Evolutionary conservation across 1,140 invertebrate genomes (phyloP).

Genomic region (Cydia pomonella): DNA sequence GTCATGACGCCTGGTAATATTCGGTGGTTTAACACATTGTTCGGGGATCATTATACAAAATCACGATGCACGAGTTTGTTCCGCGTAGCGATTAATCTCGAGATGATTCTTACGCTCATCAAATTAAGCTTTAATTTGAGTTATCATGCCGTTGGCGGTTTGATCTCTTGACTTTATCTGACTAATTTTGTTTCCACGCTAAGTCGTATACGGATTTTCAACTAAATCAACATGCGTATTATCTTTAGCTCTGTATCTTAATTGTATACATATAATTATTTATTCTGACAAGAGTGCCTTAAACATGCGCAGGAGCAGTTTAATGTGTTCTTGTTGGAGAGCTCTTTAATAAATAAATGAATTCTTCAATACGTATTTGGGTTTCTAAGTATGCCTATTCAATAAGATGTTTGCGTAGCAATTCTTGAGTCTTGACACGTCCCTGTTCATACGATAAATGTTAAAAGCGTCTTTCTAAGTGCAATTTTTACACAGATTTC

Average conservation of each 20-base stretch:
- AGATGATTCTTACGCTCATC: slow-evolving; percentile 48
- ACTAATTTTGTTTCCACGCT: slow-evolving; percentile 20
- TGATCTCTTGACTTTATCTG: slow-evolving; percentile 13
- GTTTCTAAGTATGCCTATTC: slow-evolving; percentile 11
- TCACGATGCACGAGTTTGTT: slow-evolving; percentile 62
- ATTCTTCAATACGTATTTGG: slow-evolving; percentile 28
- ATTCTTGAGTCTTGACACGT: slow-evolving; percentile 9
- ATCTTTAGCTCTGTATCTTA: slow-evolving; percentile 27
- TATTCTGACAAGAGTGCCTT: slow-evolving; percentile 9
- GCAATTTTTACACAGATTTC: background rate
- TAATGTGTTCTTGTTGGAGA: slow-evolving; percentile 24
- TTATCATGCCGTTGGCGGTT: background rate
- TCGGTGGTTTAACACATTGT: slow-evolving; percentile 61
- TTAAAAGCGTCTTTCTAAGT: background rate
- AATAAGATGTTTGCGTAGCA: slow-evolving; percentile 14
- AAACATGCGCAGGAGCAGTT: slow-evolving; percentile 19
- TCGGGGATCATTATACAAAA: slow-evolving; percentile 59
- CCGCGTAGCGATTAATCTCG: slow-evolving; percentile 68
- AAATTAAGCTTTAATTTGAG: slow-evolving; percentile 37
- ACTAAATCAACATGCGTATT: slow-evolving; percentile 16
- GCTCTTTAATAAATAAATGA: slow-evolving; percentile 23
- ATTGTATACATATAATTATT: slow-evolving; percentile 29
- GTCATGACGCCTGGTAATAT: slow-evolving; percentile 56
- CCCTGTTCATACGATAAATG: slow-evolving; percentile 22
- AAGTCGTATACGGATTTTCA: slow-evolving; percentile 25